Evolutionary conservation across 1,140 invertebrate species (phyloP), one percentile per base, ranked within the genome.

Genomic region (Leguminivora glycinivorella): DNA sequence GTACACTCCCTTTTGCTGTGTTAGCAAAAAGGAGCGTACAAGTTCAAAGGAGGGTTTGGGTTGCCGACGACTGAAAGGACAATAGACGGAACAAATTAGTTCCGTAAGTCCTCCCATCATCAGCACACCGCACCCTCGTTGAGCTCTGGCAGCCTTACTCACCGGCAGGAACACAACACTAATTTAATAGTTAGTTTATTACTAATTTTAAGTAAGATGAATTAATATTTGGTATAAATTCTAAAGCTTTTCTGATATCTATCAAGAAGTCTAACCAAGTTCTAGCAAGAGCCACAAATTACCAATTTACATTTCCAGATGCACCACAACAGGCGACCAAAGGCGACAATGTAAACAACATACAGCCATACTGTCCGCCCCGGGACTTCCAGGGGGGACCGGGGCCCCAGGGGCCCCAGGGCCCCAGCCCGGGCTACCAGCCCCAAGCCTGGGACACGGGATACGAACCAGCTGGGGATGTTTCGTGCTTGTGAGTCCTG

Each of bases 311-410:
- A 76, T 85, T 92, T 90, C 56, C 91, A 92, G 91, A 92, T 90
- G 80, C 86, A 43, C 87, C 89, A 76, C 84, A 79, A 66, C 79
- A 90, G 87, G 81, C 83, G 73, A 72, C 84, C 75, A 89, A 91
- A 83, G 89, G 90, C 88, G 90, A 92, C 90, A 92, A 92, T 92
- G 91, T 92, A 92, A 92, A 92, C 91, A 91, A 90, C 87, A 88
- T 83, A 76, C 83, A 80, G 78, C 70, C 74, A 73, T 88, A 88
- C 81, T 78, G 80, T 68, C 79, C 76, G 75, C 75, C 81, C 70
- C 75, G 83, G 77, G 82, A 88, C 38, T 87, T 83, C 83, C 83
- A 83, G 81, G 75, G n/a, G n/a, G n/a, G n/a, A n/a, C n/a, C n/a
- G n/a, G n/a, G 79, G 68, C 74, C 81, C 81, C 83, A 68, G 73